phyloP scores from a whole-genome alignment of 2,888 invertebrate genomes.

The Netelia melanura region DNA sequence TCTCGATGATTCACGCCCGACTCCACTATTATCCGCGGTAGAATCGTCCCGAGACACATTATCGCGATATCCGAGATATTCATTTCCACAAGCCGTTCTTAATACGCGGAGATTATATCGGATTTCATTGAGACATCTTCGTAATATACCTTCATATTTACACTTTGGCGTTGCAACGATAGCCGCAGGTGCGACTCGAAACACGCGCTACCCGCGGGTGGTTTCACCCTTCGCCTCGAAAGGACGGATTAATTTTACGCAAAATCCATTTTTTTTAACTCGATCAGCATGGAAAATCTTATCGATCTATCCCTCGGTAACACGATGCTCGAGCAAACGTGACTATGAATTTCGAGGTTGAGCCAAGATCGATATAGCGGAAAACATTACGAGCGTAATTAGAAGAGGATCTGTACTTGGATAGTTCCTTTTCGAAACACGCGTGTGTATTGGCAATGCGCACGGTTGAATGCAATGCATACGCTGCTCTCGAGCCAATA shows the following conservation, averaged over 20 bases:
- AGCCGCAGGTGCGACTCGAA: slow-evolving; percentile 13
- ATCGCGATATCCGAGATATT: slow-evolving; percentile 62
- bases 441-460: slow-evolving; percentile 21
- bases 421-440: slow-evolving; percentile 2
- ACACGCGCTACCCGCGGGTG: neutral
- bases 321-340: too few species aligned
- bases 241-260: too few species aligned
- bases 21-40: slow-evolving; percentile 62
- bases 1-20: slow-evolving; percentile 64
- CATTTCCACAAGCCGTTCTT: slow-evolving; percentile 51
- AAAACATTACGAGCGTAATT: slow-evolving; percentile 41
- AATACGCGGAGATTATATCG: slow-evolving; percentile 52
- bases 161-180: neutral
- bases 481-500: slow-evolving; percentile 63
- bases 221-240: too few species aligned
- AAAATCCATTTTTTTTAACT: too few species aligned
- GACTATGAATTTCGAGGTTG: neutral
- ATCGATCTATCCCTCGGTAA: too few species aligned
- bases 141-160: slow-evolving; percentile 55
- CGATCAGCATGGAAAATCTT: too few species aligned
- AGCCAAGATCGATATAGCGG: slow-evolving; percentile 3
- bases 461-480: neutral
- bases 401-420: slow-evolving; percentile 7
- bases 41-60: slow-evolving; percentile 61
- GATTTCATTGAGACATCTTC: slow-evolving; percentile 65